Conservation (phyloP, 2,888 invertebrate genomes). For the Sinhomidia bicolor region DNA sequence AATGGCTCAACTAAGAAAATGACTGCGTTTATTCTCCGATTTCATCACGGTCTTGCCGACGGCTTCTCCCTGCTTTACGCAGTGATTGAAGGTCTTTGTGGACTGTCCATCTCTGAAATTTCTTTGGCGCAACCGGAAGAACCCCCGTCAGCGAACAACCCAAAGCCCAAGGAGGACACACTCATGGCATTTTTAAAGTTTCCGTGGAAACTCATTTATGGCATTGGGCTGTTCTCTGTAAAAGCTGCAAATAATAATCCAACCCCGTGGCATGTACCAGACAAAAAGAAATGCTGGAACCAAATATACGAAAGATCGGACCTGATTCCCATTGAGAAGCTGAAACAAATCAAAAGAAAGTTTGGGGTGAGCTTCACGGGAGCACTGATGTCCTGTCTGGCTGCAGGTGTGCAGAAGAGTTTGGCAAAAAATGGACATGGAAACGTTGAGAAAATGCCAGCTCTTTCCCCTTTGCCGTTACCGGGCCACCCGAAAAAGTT, state of each 20-base stretch:
- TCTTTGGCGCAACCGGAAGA: neutral
- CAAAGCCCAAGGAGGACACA: neutral
- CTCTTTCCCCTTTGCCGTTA: slow-evolving; percentile 7
- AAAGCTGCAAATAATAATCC: neutral
- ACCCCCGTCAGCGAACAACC: neutral
- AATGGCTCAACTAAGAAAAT: neutral
- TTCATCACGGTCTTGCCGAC: slow-evolving; percentile 53
- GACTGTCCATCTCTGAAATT: neutral
- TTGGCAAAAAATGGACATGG: neutral
- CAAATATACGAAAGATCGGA: slow-evolving; percentile 41
- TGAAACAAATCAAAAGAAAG: slow-evolving; percentile 40
- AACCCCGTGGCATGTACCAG: slow-evolving; percentile 44
- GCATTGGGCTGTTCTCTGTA: neutral
- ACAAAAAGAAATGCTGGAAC: slow-evolving; percentile 14
- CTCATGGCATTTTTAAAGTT: neutral
- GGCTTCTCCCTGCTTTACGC: slow-evolving; percentile 38
- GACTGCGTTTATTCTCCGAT: slow-evolving; percentile 21
- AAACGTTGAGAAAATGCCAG: neutral
- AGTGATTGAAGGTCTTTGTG: slow-evolving; percentile 43
- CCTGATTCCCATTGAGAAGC: slow-evolving; percentile 20
- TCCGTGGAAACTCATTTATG: neutral
- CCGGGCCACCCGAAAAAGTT: slow-evolving; percentile 50
- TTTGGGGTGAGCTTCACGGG: slow-evolving; percentile 52
- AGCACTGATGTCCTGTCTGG: neutral
- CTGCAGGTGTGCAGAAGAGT: slow-evolving; percentile 34